Base-by-base conservation (phyloP, 2,797 vertebrate species). In the Mareca penelope region DNA sequence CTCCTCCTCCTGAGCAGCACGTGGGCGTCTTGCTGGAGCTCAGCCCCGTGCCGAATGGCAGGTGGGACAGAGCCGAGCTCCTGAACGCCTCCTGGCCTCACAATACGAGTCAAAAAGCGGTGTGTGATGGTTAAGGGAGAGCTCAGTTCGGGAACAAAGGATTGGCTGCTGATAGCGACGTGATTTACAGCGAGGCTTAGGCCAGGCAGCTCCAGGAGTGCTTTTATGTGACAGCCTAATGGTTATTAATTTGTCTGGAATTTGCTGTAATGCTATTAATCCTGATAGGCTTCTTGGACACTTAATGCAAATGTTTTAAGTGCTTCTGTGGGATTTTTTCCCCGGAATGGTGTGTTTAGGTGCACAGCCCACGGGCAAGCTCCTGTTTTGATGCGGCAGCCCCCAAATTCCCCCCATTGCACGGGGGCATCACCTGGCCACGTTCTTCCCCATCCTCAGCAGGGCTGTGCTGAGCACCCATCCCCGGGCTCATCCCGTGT, bases 231-330 rank as follows among this genome's bases (percentile, higher is more conserved):
- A 23, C 0, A 15, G 55, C 17, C 78, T 89, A 70, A 65, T 67
- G 70, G 85, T 73, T 78, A 70, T 94, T 91, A 86, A 91, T 88
- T 94, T 73, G 78, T 42, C 88, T 80, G 87, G 89, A 70, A 78
- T 88, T 88, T 50, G 6, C 80, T 48, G 55, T 68, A 69, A 80
- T 83, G 64, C 88, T 60, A 69, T 80, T 89, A 89, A 95, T 83
- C 81, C 90, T 89, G 78, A 53, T 73, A 42, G 88, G 69, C 50
- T 91, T 53, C 46, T 37, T 59, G 93, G 67, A 70, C 61, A 35
- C 65, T 84, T 80, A 53, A 93, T 84, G 73, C 78, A 73, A 80
- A 89, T 39, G 73, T 92, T 91, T 72, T 61, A 89, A 95, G 93
- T 78, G 73, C 67, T 87, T 93, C 90, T 70, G 33, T 44, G 90